Base-by-base conservation (phyloP, 2,797 vertebrate species). In the Mus minutoides region DNA sequence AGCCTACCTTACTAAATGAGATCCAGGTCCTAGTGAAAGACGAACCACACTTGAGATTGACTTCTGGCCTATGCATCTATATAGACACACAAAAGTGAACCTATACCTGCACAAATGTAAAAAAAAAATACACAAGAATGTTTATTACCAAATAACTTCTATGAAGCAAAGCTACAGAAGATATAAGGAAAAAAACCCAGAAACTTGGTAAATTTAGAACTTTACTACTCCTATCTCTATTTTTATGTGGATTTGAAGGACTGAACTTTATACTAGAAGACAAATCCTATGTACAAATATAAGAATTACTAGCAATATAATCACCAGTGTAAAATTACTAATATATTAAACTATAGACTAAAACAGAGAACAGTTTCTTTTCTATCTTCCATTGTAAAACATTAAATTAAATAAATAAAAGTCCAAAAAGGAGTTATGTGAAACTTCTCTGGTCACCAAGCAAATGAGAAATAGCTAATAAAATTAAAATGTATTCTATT, bases 381-480 rank as follows among this genome's bases (percentile, higher is more conserved):
- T 76, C 58, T 80, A 85, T 17, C 34, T 4, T 3, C 24, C 37
- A 58, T 8, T 13, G 49, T 14, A 87, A 52, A 82, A 69, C 34
- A 83, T 73, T 73, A 92, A 62, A 34, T 60, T n/a, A 54, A 22
- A 94, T 22, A 93, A 54, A 93, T 52, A 82, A 76, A 76, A 26
- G 64, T 49, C 67, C 60, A 29, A 46, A 86, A 82, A 62, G 29
- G 34, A 85, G 6, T 69, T 92, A 17, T 76, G 92, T 31, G 43
- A 75, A 73, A 8, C 2, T 37, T 78, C 22, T 90, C 16, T 71
- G 29, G 71, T 73, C 17, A 88, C 5, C n/a, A 84, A 34, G 73
- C 94, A 69, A 97, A 69, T 34, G 29, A 54, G 13, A 88, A 94
- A 92, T 49, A 31, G 31, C 40, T n/a, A 94, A 91, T 52, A 89